Evolutionary conservation across 2,888 invertebrate genomes (phyloP), one percentile per base, ranked within the genome.

Genomic region (Eristalis intricaria): DNA sequence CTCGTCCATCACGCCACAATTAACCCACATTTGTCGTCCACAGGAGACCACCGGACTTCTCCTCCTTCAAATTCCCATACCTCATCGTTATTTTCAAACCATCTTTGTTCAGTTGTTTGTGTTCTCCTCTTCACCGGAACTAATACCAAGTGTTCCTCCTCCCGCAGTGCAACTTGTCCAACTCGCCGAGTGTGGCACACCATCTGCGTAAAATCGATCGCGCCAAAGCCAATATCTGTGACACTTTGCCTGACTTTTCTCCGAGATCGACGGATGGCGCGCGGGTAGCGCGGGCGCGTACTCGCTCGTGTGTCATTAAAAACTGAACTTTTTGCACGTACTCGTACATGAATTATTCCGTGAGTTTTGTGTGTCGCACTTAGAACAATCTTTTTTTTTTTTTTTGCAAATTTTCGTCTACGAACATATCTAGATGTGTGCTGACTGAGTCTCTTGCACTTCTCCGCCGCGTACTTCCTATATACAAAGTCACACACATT

Each of bases 291-390:
- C 43, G 58, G 15, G 65, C 32, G 60, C 77, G 71, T 13, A 56
- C 71, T 40, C 68, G 79, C 87, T 84, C 87, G 87, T 84, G 87
- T 58, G 76, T 80, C 68, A 75, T 3, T 60, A 65, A 69, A 82
- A 87, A 79, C 15, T 63, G 7, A 84, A 79, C 75, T 80, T 80
- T 50, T 73, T 84, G 87, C 87, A 87, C 87, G 87, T 87, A 73
- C 70, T 29, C 56, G 38, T 38, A 56, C 64, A 38, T 38, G 38
- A 13, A 38, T 40, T 64, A 61, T 75, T 64, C 40, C 69, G 60
- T 60, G 50, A 75, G 56, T 79, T 65, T 84, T 74, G 65, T 65
- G 56, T 38, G 68, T 29, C 58, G 66, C 61, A 35, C 70, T 29
- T 22, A 13, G 61, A 75, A 75, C 32, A 23, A 19, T 64, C 69